A percentile compares a stretch with the other conserved stretches of the same genome.
Evolutionary conservation across 2,113 vertebrate genomes (phyloP).

Genomic region (Garra rufa): DNA sequence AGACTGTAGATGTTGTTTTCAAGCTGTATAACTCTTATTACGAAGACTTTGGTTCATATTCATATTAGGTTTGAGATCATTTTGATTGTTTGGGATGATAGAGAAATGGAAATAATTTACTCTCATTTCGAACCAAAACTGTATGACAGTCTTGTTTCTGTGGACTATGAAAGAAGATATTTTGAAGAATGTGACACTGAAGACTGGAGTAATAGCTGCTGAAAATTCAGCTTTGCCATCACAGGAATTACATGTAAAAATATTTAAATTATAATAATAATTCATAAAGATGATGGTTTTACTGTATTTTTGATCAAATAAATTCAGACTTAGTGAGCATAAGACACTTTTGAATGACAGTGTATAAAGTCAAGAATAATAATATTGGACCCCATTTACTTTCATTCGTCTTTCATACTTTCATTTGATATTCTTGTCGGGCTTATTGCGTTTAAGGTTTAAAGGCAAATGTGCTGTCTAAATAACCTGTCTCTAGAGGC

Average conservation of each 20-base stretch:
- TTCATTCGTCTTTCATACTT: too few species aligned
- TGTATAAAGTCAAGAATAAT: not conserved
- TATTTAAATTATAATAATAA: not conserved
- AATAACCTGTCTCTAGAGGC: not conserved
- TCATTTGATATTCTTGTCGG: not conserved
- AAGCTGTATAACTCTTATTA: not conserved
- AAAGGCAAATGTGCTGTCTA: constrained; percentile 8
- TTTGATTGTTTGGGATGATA: not conserved
- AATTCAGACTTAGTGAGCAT: not conserved
- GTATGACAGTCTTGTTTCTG: not conserved
- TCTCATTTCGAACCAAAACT: not conserved
- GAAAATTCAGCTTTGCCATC: not conserved
- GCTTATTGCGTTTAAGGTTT: constrained; percentile 8
- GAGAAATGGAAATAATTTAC: not conserved
- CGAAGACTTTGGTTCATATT: too few species aligned
- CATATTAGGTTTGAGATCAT: not conserved
- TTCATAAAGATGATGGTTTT: not conserved
- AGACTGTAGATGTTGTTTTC: not conserved
- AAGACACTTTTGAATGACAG: not conserved
- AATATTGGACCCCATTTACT: not conserved
- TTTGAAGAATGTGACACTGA: not conserved
- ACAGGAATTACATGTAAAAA: not conserved
- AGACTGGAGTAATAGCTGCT: not conserved
- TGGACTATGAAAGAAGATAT: not conserved
- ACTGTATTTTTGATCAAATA: not conserved